A percentile compares a stretch with the other conserved stretches of the same genome.
Evolutionary conservation across 2,797 vertebrate species (phyloP).

Genomic region (Nannoperca obscura): DNA sequence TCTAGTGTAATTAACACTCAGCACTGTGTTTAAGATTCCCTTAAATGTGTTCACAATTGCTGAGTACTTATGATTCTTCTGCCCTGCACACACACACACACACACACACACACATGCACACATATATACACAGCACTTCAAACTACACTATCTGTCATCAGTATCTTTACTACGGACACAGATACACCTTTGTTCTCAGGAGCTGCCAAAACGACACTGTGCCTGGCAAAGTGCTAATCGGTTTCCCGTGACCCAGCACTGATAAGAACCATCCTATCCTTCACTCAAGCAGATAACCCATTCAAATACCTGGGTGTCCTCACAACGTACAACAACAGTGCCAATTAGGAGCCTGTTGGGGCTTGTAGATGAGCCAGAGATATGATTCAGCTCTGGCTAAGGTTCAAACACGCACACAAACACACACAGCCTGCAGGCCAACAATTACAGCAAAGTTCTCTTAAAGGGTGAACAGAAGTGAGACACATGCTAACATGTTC

Average conservation of each 20-base stretch:
- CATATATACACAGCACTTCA: conserved; percentile 27
- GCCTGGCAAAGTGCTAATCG: conserved; percentile 74
- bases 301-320: conserved; percentile 80
- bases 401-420: conserved; percentile 64
- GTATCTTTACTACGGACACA: conserved; percentile 70
- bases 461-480: conserved; percentile 43
- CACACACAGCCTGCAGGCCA: conserved; percentile 52
- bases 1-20: conserved; percentile 23
- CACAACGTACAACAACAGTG: conserved; percentile 69
- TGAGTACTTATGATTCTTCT: conserved; percentile 21
- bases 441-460: conserved; percentile 63
- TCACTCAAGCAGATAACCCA: conserved; percentile 74
- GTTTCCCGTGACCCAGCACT: conserved; percentile 74
- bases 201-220: conserved; percentile 53
- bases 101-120: conserved; percentile 7
- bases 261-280: conserved; percentile 80
- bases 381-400: conserved; percentile 77
- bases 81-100: neutral
- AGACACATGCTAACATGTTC: conserved; percentile 54
- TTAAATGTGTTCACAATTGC: conserved; percentile 19
- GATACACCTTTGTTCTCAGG: conserved; percentile 76
- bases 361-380: conserved; percentile 80
- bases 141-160: conserved; percentile 67
- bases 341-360: conserved; percentile 82
- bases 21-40: conserved; percentile 41